Evolutionary conservation across 1,140 invertebrate species (phyloP).

Genomic region (Macrobrachium rosenbergii): DNA sequence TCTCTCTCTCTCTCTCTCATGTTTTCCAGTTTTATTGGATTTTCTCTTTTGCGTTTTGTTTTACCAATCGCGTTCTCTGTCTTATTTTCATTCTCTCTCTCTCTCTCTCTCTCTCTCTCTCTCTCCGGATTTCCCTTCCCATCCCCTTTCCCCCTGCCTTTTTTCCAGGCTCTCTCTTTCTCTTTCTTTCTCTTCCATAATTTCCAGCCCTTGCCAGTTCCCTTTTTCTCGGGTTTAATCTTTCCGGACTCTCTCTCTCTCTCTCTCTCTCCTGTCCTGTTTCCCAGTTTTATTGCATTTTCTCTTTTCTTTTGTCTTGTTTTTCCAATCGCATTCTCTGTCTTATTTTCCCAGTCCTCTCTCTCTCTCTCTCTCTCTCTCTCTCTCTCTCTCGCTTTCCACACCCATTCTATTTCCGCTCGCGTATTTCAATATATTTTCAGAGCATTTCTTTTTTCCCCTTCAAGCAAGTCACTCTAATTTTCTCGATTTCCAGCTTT

Average conservation of each 20-base stretch:
- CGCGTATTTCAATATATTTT: not conserved
- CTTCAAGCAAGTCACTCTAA: too few species aligned
- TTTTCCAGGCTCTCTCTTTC: too few species aligned
- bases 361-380: not conserved
- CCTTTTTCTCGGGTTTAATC: too few species aligned
- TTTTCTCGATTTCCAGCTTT: not conserved
- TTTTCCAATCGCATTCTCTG: not conserved
- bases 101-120: not conserved
- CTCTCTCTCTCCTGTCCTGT: not conserved
- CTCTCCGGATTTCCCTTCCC: too few species aligned
- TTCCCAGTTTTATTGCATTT: not conserved
- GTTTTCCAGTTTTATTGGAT: not conserved
- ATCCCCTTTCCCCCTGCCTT: too few species aligned
- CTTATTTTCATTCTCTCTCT: not conserved
- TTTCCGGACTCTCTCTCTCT: too few species aligned
- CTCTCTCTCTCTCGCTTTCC: not conserved
- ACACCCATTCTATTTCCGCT: not conserved
- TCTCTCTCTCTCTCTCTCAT: not conserved
- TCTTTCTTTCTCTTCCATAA: too few species aligned
- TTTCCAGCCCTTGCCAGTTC: too few species aligned
- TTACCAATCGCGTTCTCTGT: not conserved
- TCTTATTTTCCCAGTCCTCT: not conserved
- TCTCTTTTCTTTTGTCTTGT: not conserved
- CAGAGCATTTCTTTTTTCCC: too few species aligned
- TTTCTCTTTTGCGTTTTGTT: not conserved